Evolutionary conservation across 2,797 vertebrate genomes (phyloP).

Genomic region (Sebastes taczanowskii): DNA sequence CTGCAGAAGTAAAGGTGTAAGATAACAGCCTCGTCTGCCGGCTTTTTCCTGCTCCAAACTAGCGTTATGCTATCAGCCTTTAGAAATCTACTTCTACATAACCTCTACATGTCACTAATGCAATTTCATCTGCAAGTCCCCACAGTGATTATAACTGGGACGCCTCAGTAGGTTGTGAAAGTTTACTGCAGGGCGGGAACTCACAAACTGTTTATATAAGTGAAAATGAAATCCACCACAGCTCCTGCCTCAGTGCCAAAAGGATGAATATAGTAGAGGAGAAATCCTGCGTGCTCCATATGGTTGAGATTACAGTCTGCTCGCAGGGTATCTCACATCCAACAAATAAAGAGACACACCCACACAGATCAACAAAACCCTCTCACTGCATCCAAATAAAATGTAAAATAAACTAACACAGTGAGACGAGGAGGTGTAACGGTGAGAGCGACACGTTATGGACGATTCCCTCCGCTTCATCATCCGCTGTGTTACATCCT

Average conservation of each 20-base stretch:
- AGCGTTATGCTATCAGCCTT: too few relatives aligned
- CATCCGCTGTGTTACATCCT: background rate
- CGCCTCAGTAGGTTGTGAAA: background rate
- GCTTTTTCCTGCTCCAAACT: too few relatives aligned
- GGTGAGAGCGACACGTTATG: background rate
- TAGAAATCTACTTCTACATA: too few relatives aligned
- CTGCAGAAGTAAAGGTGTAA: too few relatives aligned
- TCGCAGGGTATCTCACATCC: background rate
- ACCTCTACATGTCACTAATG: background rate
- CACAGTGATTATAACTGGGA: background rate
- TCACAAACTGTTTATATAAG: background rate
- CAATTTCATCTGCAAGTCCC: background rate
- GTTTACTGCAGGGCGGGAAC: background rate
- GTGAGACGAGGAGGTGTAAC: background rate
- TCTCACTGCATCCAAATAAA: background rate
- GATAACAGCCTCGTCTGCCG: too few relatives aligned
- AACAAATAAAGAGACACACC: background rate
- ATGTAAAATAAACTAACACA: background rate
- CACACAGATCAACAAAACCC: background rate
- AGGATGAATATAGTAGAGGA: background rate
- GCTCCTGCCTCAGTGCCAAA: slow-evolving; percentile 4
- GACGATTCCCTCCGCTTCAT: slow-evolving; percentile 10
- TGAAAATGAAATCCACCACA: background rate
- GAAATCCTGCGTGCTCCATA: slow-evolving; percentile 1
- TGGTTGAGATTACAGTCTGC: slow-evolving; percentile 11